phyloP scores from a whole-genome alignment of 1,140 invertebrate genomes.

The Aricia agestis region DNA sequence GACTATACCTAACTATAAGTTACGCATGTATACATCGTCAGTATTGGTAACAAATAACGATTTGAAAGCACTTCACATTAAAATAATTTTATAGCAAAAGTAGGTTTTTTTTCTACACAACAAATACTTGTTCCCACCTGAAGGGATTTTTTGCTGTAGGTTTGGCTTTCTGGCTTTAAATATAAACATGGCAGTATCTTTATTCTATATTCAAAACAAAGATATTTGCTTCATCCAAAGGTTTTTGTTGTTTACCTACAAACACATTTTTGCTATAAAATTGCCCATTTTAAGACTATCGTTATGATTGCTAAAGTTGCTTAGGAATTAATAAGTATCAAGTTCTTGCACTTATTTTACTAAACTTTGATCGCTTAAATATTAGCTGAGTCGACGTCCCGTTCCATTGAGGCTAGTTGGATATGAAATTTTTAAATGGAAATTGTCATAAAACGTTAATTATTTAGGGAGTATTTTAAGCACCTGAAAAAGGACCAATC shows the following conservation, averaged over 20 bases:
- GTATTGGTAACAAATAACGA: slow-evolving; percentile 9
- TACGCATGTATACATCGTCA: slow-evolving; percentile 12
- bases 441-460: too few species aligned
- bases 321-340: background rate
- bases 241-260: background rate
- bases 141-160: too few species aligned
- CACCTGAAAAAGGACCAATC: too few species aligned
- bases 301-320: background rate
- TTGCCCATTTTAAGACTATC: background rate
- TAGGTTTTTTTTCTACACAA: background rate
- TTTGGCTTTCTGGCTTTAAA: too few species aligned
- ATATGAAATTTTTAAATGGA: background rate
- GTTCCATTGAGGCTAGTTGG: background rate
- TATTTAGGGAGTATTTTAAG: too few species aligned
- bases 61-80: background rate
- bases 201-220: background rate
- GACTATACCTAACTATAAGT: slow-evolving; percentile 10
- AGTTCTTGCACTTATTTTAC: background rate
- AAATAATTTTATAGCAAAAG: slow-evolving; percentile 3
- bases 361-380: background rate
- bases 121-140: too few species aligned
- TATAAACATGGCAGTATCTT: background rate
- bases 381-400: background rate
- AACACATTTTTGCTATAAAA: background rate
- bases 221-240: background rate